Conservation (phyloP, 2,888 invertebrate species). For the Melieria crassipennis region DNA sequence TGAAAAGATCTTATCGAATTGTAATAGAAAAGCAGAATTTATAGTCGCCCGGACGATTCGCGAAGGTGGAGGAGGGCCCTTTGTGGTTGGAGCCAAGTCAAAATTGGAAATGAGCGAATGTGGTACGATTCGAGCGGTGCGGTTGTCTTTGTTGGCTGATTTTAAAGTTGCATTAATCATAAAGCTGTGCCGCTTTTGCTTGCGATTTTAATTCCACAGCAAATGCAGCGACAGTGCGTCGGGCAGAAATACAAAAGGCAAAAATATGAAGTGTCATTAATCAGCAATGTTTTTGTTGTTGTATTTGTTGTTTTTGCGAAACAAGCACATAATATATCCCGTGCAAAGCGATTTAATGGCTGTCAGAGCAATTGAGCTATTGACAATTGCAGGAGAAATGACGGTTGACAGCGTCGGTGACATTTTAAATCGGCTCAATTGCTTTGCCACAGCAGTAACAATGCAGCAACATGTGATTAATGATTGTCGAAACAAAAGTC, state of each 20-base stretch:
- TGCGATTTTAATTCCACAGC: not conserved
- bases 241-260: too few species aligned
- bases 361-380: conserved; percentile 41
- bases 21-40: conserved; percentile 32
- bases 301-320: too few species aligned
- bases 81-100: not conserved
- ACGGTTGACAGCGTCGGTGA: conserved; percentile 29
- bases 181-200: not conserved
- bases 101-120: too few species aligned
- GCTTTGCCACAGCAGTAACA: conserved; percentile 27
- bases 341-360: not conserved
- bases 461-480: conserved; percentile 45
- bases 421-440: conserved; percentile 45
- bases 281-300: conserved; percentile 33
- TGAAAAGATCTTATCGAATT: conserved; percentile 41
- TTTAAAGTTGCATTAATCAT: conserved; percentile 29
- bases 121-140: too few species aligned
- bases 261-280: conserved; percentile 49
- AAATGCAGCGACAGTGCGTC: too few species aligned
- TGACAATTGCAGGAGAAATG: conserved; percentile 30
- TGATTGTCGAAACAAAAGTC: conserved; percentile 45
- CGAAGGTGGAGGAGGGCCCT: not conserved
- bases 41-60: not conserved
- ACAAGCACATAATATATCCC: too few species aligned
- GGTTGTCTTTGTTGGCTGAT: too few species aligned